Base-by-base conservation (phyloP, 2,113 vertebrate genomes). In the Daboia siamensis region DNA sequence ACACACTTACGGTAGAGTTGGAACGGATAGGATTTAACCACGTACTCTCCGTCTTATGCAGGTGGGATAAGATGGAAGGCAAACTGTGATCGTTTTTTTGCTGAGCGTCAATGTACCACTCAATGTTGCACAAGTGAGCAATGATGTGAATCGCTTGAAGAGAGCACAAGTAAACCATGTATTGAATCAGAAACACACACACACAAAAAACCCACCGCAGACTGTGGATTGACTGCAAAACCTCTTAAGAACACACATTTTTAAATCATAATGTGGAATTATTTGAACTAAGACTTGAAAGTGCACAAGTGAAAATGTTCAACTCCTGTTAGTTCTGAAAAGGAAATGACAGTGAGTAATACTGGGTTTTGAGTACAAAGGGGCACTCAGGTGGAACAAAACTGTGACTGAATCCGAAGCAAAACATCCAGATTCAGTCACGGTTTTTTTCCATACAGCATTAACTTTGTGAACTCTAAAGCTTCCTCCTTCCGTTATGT, bases 61-160 rank as follows among this genome's bases (percentile, higher is more conserved):
- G 92, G 15, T 89, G 91, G 51, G 97, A 98, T 61, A 97, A 96
- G 44, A 96, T 11, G 0, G 95, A 96, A 0, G 91, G 55, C 10
- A 99, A 97, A 13, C 94, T 80, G n/a, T 97, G 90, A 0, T 98
- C 97, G 0, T 24, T 8, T 20, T 97, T 97, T 8, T 96, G 97
- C 4, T 96, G 96, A 95, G 98, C 98, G 93, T 97, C 94, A 92
- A 98, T 98, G 95, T 97, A 98, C 96, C 97, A 96, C 97, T 99
- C 99, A 96, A 99, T 94, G 93, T 99, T 99, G 90, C 98, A 95
- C 94, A 99, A 95, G 89, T 99, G 99, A 85, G 99, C 98, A 0
- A 98, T 95, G 88, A 96, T 97, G 90, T 99, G 99, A 93, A 99
- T 97, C 0, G 98, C 99, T 99, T 96, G 54, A 39, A 29, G 39